phyloP scores from a whole-genome alignment of 2,113 vertebrate genomes.

The Prinia subflava region DNA sequence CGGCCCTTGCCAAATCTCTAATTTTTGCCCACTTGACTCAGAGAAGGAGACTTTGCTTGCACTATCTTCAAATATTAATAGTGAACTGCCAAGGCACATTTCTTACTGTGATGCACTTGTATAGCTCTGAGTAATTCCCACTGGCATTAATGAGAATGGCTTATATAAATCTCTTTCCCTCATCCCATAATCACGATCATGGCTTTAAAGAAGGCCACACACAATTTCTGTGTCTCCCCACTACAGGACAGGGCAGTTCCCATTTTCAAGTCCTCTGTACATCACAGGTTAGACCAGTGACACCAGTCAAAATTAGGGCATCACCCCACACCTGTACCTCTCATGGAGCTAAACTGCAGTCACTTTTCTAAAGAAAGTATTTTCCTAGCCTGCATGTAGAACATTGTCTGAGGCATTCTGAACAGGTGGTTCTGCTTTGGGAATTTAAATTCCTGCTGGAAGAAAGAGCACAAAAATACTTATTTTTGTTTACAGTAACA shows the following conservation, averaged over 20 bases:
- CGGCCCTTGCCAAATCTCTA: neutral
- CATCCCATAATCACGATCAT: neutral
- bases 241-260: neutral
- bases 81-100: constrained; percentile 27
- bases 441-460: neutral
- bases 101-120: constrained; percentile 31
- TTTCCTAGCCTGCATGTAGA: neutral
- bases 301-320: neutral
- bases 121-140: constrained; percentile 29
- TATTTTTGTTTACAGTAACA: neutral
- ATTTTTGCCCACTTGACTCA: neutral
- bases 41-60: neutral
- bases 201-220: neutral
- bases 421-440: neutral
- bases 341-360: neutral
- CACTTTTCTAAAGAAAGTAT: neutral
- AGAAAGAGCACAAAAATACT: neutral
- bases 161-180: constrained; percentile 34
- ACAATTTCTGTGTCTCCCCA: neutral
- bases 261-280: neutral
- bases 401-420: neutral
- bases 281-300: neutral
- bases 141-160: constrained; percentile 18
- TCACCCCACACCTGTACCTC: neutral
- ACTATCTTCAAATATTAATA: constrained; percentile 35